These are phyloP conservation scores for Druceiella hillmani DNA, from an alignment of 2,888 invertebrate genomes.

Conservation along the genomic window DNA sequence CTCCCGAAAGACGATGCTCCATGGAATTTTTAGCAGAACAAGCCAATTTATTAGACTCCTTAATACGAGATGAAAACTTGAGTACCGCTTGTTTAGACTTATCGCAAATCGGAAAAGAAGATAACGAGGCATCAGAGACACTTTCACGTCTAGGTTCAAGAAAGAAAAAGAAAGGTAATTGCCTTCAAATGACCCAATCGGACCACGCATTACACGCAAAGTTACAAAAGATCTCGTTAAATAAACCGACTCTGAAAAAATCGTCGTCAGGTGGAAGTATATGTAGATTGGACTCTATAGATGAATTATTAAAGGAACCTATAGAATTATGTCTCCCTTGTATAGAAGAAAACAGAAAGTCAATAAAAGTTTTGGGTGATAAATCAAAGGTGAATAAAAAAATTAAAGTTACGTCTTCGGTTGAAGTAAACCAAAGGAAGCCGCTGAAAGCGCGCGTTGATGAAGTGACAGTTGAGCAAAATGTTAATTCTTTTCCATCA, in stretches of 20 bases:
- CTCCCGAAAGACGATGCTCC: slow-evolving; percentile 48
- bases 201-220: slow-evolving; percentile 40
- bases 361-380: slow-evolving; percentile 27
- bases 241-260: slow-evolving; percentile 39
- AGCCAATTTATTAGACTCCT: slow-evolving; percentile 46
- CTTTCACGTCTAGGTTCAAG: slow-evolving; percentile 24
- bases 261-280: slow-evolving; percentile 43
- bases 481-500: slow-evolving; percentile 21
- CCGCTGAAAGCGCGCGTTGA: slow-evolving; percentile 52
- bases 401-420: slow-evolving; percentile 50
- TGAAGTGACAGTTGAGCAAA: slow-evolving; percentile 57
- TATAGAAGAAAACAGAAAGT: slow-evolving; percentile 44
- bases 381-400: slow-evolving; percentile 37
- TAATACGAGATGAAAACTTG: slow-evolving; percentile 50
- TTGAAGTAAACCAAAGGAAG: slow-evolving; percentile 45
- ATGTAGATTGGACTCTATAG: slow-evolving; percentile 43
- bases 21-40: slow-evolving; percentile 54
- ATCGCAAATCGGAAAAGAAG: slow-evolving; percentile 36
- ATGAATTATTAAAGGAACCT: slow-evolving; percentile 38
- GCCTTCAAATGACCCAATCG: slow-evolving; percentile 42
- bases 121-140: slow-evolving; percentile 16
- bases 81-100: slow-evolving; percentile 42
- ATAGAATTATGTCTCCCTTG: slow-evolving; percentile 32
- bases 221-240: slow-evolving; percentile 30
- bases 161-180: slow-evolving; percentile 30